Evolutionary conservation across 2,797 vertebrate genomes (phyloP), one percentile per base, ranked within the genome.

Genomic region (Anas flavirostris): DNA sequence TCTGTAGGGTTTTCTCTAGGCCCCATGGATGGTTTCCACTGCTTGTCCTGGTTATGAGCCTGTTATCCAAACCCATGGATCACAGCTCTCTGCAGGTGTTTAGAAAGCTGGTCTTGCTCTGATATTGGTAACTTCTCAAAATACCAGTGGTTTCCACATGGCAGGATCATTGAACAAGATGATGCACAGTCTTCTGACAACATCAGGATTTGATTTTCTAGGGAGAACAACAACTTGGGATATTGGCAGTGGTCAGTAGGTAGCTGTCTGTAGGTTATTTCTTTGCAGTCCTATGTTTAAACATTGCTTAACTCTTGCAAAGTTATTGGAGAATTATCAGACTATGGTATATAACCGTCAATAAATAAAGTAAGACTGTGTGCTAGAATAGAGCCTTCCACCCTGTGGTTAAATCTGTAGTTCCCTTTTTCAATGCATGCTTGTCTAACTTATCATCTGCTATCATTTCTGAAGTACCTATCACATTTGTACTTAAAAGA

Each of bases 351-450:
- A 6, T 46, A 70, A 73, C 2, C 2, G 35, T 44, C 67, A 59
- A 8, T 52, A 86, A 70, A 76, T 60, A 77, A 84, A 89, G 50
- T 28, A 48, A 82, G 33, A 35, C 22, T 2, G 1, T 50, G 37
- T 62, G 88, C 44, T 55, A 17, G 50, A n/a, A 0, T 18, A 43
- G 67, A 94, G 73, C 70, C 59, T 77, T 77, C 62, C 67, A 50
- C 26, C 9, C 62, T 29, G 79, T 56, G 86, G 66, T 75, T 66
- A 72, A 82, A 89, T 28, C 62, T 15, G 7, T n/a, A 90, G 93
- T 96, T 97, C 95, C 95, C 87, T 67, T 95, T 96, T 95, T 92
- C 73, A 48, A 2, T 43, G 53, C 13, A 1, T 23, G 55, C 73
- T 93, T 89, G 70, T 89, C 93, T 93, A 21, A 2, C 79, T 63